Evolutionary conservation across 2,888 invertebrate species (phyloP).

Genomic region (Abscondita cerata): DNA sequence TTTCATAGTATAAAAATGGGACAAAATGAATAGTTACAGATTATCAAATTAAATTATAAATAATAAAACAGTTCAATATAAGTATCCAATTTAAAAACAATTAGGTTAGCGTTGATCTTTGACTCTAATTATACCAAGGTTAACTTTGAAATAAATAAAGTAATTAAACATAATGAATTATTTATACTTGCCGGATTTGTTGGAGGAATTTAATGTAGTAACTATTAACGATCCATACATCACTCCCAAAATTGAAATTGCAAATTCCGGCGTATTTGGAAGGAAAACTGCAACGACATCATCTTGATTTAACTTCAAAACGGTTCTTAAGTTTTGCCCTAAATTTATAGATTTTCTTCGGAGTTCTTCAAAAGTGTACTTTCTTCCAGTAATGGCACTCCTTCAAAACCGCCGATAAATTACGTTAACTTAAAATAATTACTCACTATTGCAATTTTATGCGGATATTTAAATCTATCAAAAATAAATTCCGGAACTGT

Average conservation of each 20-base stretch:
- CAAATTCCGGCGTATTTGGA: slow-evolving; percentile 80
- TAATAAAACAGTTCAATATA: too few relatives aligned
- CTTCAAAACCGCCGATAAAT: slow-evolving; percentile 61
- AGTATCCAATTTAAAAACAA: too few relatives aligned
- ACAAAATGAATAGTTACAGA: too few relatives aligned
- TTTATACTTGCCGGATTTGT: slow-evolving; percentile 57
- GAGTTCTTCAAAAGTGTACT: slow-evolving; percentile 74
- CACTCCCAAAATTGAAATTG: slow-evolving; percentile 70
- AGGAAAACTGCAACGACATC: slow-evolving; percentile 75
- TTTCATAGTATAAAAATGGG: too few relatives aligned
- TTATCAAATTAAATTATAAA: too few relatives aligned
- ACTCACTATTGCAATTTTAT: slow-evolving; percentile 70
- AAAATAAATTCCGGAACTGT: slow-evolving; percentile 66
- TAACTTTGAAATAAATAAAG: too few relatives aligned
- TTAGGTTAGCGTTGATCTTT: too few relatives aligned
- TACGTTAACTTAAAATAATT: neutral
- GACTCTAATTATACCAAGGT: too few relatives aligned
- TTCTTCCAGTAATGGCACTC: slow-evolving; percentile 72
- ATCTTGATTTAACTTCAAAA: slow-evolving; percentile 70
- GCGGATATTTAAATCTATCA: slow-evolving; percentile 62
- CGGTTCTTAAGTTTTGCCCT: slow-evolving; percentile 61
- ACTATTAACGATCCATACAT: slow-evolving; percentile 73
- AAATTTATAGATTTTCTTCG: slow-evolving; percentile 70
- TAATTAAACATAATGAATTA: too few relatives aligned
- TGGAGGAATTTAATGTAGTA: slow-evolving; percentile 78